Conservation (phyloP, 2,113 vertebrate species). For the Oreochromis aureus region DNA sequence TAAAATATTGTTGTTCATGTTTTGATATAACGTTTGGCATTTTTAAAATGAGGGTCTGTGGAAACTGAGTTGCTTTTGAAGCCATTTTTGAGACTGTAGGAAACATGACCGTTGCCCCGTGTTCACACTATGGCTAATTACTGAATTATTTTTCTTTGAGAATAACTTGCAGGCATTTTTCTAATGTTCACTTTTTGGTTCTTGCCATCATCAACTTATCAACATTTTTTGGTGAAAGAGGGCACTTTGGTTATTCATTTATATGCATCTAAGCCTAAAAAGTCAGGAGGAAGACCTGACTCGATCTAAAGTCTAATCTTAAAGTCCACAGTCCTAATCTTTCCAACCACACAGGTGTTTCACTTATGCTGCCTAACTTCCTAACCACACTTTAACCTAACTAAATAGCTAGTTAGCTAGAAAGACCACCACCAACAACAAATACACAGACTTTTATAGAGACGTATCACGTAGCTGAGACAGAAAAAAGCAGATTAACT, state of each 20-base stretch:
- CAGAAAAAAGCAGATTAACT: neutral
- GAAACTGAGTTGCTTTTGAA: neutral
- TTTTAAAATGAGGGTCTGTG: neutral
- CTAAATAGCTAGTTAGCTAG: neutral
- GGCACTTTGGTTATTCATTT: neutral
- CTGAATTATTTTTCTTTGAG: neutral
- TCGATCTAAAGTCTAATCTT: neutral
- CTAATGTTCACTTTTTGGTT: neutral
- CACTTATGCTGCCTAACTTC: neutral
- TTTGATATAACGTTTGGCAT: neutral
- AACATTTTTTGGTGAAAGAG: neutral
- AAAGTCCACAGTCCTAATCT: neutral
- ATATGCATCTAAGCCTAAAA: neutral
- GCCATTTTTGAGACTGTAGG: neutral
- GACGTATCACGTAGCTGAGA: neutral
- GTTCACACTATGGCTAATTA: neutral
- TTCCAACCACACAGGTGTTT: neutral
- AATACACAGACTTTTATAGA: neutral
- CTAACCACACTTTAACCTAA: neutral
- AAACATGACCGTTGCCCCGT: neutral
- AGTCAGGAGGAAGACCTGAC: neutral
- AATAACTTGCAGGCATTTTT: neutral
- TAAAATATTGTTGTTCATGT: neutral
- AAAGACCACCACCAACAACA: neutral
- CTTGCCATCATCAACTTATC: neutral